phyloP scores from a whole-genome alignment of 2,888 invertebrate genomes.

The Diplazon laetatorius region DNA sequence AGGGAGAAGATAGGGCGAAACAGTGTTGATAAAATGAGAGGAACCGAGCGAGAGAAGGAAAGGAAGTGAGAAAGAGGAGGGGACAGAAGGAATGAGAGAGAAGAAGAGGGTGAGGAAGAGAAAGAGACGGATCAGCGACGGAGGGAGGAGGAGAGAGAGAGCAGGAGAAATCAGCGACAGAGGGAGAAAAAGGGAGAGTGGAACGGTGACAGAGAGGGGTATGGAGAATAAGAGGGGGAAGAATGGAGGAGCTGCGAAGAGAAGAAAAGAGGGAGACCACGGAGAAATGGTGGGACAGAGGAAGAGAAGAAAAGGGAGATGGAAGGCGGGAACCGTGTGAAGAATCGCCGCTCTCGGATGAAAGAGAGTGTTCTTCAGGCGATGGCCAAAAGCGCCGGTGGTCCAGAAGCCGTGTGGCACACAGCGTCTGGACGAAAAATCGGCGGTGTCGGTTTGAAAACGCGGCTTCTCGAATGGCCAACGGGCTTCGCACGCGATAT shows the following conservation, averaged over 20 bases:
- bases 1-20: conserved; percentile 22
- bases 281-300: conserved; percentile 18
- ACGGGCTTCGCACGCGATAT: conserved; percentile 68
- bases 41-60: conserved; percentile 1
- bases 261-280: not conserved
- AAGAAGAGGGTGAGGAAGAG: too few relatives aligned
- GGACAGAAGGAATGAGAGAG: conserved; percentile 12
- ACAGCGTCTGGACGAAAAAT: conserved; percentile 46
- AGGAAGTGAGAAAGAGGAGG: conserved; percentile 14
- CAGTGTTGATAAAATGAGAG: too few relatives aligned
- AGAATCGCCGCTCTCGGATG: conserved; percentile 63
- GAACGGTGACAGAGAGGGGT: conserved; percentile 2
- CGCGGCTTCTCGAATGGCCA: conserved; percentile 67
- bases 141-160: too few relatives aligned
- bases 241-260: too few relatives aligned
- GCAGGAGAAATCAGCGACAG: not conserved
- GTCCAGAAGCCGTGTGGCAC: conserved; percentile 68
- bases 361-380: conserved; percentile 65
- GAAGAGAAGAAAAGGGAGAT: too few relatives aligned
- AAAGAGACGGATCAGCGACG: too few relatives aligned
- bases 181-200: conserved; percentile 24
- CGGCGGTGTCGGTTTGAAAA: conserved; percentile 32
- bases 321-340: conserved; percentile 63
- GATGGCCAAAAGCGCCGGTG: conserved; percentile 67
- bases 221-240: too few relatives aligned